Evolutionary conservation across 2,113 vertebrate genomes (phyloP), one percentile per base, ranked within the genome.

Genomic region (Ovis canadensis): DNA sequence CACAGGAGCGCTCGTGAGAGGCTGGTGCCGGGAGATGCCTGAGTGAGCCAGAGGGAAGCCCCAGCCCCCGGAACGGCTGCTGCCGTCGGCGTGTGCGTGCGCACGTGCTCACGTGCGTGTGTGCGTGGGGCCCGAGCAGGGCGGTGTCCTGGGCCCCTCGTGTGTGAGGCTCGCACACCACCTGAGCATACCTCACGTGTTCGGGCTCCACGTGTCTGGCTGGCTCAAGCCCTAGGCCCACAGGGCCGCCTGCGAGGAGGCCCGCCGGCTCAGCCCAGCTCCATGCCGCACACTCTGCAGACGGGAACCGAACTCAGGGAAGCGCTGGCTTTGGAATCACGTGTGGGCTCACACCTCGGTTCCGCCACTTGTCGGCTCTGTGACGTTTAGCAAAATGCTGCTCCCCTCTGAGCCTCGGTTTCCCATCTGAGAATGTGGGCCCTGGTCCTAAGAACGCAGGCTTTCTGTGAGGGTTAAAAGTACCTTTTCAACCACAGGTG

Each of bases 1-100:
- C 97, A 98, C 97, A 97, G 97, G 92, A 97, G 96, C 97, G 64
- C 96, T 86, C 92, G 31, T 27, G 1, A 88, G n/a, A 64, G 15
- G 17, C 4, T 52, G n/a, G 59, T 36, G 23, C 15, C 48, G 43
- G 40, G 64, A 81, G 25, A 54, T 3, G 15, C 64, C 25, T 21
- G 11, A 54, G 19, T 3, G 50, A 27, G 50, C 8, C 52, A 29
- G 33, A 27, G 57, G 50, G 50, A 36, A 62, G 15, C 55, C 43
- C 27, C 40, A 50, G 7, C 13, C 48, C 52, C 91, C n/a, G 1
- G 85, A 55, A 11, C 1, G 3, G 87, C n/a, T 57, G 25, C 36
- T 25, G 3, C n/a, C 0, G 0, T 15, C 3, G 0, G 17, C 5
- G 5, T 52, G 48, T 12, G 3, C 3, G 31, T 7, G 45, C 1